These are phyloP conservation scores for Scomber scombrus DNA, from an alignment of 2,113 vertebrate species.

Conservation along the genomic window DNA sequence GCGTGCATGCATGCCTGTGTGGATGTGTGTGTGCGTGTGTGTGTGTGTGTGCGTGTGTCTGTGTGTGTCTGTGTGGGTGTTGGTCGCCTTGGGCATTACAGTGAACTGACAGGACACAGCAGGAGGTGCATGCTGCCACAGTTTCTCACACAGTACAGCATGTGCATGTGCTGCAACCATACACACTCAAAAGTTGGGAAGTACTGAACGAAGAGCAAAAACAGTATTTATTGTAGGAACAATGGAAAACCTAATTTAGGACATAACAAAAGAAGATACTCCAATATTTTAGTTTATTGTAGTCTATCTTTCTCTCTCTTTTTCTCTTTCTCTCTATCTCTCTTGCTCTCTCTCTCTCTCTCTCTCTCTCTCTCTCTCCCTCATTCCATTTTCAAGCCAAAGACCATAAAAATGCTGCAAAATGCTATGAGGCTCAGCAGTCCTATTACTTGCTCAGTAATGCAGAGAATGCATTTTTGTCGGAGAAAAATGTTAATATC, in stretches of 20 bases:
- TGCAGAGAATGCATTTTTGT: constrained; percentile 37
- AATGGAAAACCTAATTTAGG: constrained; percentile 1
- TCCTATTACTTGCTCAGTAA: constrained; percentile 31
- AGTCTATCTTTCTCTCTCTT: background rate
- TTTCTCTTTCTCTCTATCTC: no score
- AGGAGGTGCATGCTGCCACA: constrained; percentile 35
- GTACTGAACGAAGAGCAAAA: constrained; percentile 1
- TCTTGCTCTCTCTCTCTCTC: background rate
- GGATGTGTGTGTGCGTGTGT: constrained; percentile 27
- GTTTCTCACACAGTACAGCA: background rate
- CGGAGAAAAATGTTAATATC: constrained; percentile 36
- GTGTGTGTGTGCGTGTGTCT: background rate
- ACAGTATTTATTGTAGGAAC: constrained; percentile 7
- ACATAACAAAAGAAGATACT: constrained; percentile 13
- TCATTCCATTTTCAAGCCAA: constrained; percentile 15
- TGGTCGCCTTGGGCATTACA: constrained; percentile 40
- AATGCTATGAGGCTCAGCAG: constrained; percentile 25
- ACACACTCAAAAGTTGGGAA: background rate
- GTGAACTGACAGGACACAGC: constrained; percentile 46
- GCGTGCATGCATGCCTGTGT: constrained; percentile 7
- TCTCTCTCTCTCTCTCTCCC: background rate
- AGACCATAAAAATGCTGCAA: constrained; percentile 18
- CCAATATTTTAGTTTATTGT: background rate
- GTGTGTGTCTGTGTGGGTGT: constrained; percentile 23
- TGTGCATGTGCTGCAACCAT: background rate